These are phyloP conservation scores for Phortica okadai DNA, from an alignment of 2,888 invertebrate species.

Conservation along the genomic window DNA sequence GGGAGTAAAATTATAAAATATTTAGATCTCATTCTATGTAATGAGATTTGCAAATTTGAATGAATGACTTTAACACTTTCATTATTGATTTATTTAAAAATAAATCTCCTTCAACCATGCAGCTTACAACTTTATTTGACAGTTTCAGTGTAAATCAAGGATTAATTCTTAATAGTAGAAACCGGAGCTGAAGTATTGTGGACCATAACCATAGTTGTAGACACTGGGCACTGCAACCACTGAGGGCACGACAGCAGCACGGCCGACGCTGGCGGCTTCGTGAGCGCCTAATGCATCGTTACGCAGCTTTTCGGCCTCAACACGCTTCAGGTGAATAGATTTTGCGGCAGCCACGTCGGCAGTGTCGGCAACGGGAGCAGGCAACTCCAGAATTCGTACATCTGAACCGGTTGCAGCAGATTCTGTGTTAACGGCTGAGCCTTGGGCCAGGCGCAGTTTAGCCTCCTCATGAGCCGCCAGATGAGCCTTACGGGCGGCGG, in stretches of 20 bases:
- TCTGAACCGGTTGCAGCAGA: constrained; percentile 47
- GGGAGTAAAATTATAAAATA: too few relatives aligned
- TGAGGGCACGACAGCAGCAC: constrained; percentile 48
- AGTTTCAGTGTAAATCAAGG: neutral
- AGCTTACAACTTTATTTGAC: neutral
- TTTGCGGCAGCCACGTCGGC: constrained; percentile 73
- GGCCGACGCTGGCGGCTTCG: constrained; percentile 28
- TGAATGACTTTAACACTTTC: neutral
- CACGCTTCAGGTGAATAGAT: constrained; percentile 60
- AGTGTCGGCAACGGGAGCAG: constrained; percentile 72
- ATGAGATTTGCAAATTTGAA: too few relatives aligned
- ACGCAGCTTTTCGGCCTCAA: constrained; percentile 60
- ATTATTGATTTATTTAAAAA: neutral
- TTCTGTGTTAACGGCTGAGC: constrained; percentile 47
- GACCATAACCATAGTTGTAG: constrained; percentile 52
- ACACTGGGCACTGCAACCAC: constrained; percentile 51
- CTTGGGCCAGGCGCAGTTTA: constrained; percentile 60
- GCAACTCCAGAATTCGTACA: constrained; percentile 58
- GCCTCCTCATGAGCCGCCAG: constrained; percentile 66
- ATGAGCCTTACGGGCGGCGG: constrained; percentile 65
- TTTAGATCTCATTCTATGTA: too few relatives aligned
- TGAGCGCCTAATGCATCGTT: constrained; percentile 50
- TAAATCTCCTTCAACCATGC: neutral
- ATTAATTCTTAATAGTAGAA: constrained; percentile 19
- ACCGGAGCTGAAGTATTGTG: constrained; percentile 54